A percentile compares a stretch with the other conserved stretches of the same genome.
Evolutionary conservation across 2,888 invertebrate species (phyloP).

Genomic region (Hirtodrosophila alboralis): DNA sequence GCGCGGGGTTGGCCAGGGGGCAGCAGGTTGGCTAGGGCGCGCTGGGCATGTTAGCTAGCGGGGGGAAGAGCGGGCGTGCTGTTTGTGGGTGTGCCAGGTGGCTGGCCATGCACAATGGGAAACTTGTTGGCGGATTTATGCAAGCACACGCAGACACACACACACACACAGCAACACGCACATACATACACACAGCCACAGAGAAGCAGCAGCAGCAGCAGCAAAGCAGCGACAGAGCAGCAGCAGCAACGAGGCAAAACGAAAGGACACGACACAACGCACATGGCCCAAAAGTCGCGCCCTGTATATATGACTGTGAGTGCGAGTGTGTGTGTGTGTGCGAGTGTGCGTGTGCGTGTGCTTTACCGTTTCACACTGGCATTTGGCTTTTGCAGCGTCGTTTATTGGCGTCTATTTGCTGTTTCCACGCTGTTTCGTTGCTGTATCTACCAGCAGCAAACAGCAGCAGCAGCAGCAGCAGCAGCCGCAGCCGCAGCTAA

Average conservation of each 20-base stretch:
- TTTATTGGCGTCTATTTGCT: slow-evolving; percentile 71
- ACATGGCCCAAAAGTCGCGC: slow-evolving; percentile 60
- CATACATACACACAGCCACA: slow-evolving; percentile 25
- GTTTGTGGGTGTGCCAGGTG: slow-evolving; percentile 37
- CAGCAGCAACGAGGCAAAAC: slow-evolving; percentile 25
- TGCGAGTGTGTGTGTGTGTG: slow-evolving; percentile 5
- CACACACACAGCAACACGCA: slow-evolving; percentile 43
- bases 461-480: too few species aligned
- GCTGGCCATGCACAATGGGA: slow-evolving; percentile 74
- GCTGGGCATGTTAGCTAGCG: background rate
- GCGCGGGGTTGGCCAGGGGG: background rate
- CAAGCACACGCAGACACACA: slow-evolving; percentile 52
- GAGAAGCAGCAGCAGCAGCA: slow-evolving; percentile 1
- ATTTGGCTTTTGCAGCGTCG: slow-evolving; percentile 47
- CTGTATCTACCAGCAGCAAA: slow-evolving; percentile 35
- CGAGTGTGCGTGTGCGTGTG: slow-evolving; percentile 30
- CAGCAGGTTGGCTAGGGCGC: background rate
- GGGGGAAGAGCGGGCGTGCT: background rate
- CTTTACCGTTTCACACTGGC: slow-evolving; percentile 55
- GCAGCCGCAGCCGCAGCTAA: too few species aligned
- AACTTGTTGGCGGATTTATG: slow-evolving; percentile 79
- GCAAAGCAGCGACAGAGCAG: too few species aligned
- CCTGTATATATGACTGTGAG: slow-evolving; percentile 12
- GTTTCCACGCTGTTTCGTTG: slow-evolving; percentile 66
- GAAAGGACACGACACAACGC: slow-evolving; percentile 61